Base-by-base conservation (phyloP, 1,140 invertebrate genomes). In the Drosophila auraria region DNA sequence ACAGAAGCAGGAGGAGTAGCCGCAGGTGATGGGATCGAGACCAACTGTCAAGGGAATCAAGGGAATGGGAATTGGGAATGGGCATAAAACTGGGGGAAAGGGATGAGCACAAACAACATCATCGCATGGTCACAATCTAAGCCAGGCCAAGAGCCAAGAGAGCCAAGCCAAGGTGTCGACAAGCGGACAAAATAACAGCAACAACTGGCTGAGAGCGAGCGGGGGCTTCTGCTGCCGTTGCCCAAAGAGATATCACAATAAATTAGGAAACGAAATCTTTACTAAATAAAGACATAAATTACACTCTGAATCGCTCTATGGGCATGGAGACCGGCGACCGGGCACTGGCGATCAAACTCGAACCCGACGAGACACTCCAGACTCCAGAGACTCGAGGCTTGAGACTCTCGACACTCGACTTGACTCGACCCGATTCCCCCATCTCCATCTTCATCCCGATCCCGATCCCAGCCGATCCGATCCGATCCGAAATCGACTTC, bases 251-350 rank as follows among this genome's bases (percentile, higher is more conserved):
- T 92, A 92, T 91, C 91, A 92, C 91, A 92, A 92, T 92, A 92
- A 92, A 92, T 92, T 92, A 92, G 91, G 91, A 92, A 92, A 92
- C 91, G 91, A 92, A 92, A 92, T 92, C 91, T 92, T 92, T 91
- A 90, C 91, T 92, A 92, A 92, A 92, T 92, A 92, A 92, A 92
- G 91, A 92, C 91, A 92, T 92, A 92, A 92, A 92, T 92, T 92
- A 92, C 91, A 84, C 80, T 80, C 75, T 69, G 80, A 92, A 92
- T 91, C 84, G 84, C 81, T 84, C 81, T 89, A 81, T 83, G 81
- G 70, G 64, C 62, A 75, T 74, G 77, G 53, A 56, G 77, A 56
- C 58, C 61, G 61, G 38, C 30, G 9, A 33, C 53, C n/a, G n/a
- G 66, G 49, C 42, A 38, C 63, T 50, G 38, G 51, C 53, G 65